Evolutionary conservation across 2,113 vertebrate genomes (phyloP).

Genomic region (Girardinichthys multiradiatus): DNA sequence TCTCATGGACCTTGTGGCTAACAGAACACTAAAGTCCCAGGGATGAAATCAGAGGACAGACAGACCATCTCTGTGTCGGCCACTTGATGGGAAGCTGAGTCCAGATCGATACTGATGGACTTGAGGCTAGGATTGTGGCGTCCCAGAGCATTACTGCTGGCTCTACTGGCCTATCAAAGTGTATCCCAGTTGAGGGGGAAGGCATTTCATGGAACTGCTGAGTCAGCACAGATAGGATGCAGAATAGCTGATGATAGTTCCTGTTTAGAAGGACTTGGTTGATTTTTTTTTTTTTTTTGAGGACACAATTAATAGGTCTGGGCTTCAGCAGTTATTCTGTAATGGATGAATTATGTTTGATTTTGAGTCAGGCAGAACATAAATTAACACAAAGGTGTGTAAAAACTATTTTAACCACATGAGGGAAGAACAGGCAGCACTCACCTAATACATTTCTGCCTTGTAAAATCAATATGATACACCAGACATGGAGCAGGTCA

Average conservation of each 20-base stretch:
- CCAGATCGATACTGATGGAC: conserved; percentile 57
- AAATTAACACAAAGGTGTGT: neutral
- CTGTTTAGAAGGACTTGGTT: neutral
- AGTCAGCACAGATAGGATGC: conserved; percentile 38
- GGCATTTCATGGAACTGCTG: conserved; percentile 10
- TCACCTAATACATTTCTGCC: neutral
- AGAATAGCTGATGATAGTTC: neutral
- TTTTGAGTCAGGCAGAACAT: too few relatives aligned
- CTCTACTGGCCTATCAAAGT: conserved; percentile 12
- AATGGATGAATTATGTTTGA: neutral
- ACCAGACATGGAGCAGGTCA: neutral
- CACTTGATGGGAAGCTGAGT: conserved; percentile 39
- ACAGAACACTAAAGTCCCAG: conserved; percentile 33
- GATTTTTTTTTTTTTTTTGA: neutral
- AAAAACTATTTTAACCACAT: neutral
- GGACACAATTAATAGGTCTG: neutral
- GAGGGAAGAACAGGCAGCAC: neutral
- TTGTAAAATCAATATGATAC: neutral
- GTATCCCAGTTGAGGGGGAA: conserved; percentile 19
- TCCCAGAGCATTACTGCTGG: conserved; percentile 41
- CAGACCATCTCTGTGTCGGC: conserved; percentile 7
- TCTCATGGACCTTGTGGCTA: conserved; percentile 18
- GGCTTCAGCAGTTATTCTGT: neutral
- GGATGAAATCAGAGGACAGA: conserved; percentile 18
- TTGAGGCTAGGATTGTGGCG: conserved; percentile 31